A percentile compares a stretch with the other conserved stretches of the same genome.
These are phyloP conservation scores for Spinus pinus DNA, from an alignment of 2,797 vertebrate species.

Conservation along the genomic window DNA sequence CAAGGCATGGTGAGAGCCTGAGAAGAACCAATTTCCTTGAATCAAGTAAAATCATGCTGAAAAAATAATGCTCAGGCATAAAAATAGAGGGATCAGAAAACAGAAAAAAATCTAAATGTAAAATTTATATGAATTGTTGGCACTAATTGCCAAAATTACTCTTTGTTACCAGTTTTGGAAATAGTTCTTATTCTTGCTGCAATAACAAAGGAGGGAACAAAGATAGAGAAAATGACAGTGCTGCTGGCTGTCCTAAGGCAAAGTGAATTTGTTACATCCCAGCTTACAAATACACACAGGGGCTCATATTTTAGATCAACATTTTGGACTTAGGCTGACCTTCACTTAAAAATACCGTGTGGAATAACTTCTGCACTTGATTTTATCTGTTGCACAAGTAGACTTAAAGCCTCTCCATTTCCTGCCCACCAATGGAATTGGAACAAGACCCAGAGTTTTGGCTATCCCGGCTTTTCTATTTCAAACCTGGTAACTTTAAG, in stretches of 20 bases:
- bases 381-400: neutral
- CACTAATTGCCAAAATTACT: neutral
- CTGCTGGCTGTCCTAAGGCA: neutral
- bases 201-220: neutral
- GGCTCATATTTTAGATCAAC: neutral
- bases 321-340: neutral
- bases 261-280: neutral
- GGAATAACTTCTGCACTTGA: neutral
- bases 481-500: neutral
- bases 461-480: neutral
- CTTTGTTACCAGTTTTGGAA: neutral
- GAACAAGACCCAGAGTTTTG: neutral
- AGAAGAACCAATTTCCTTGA: neutral
- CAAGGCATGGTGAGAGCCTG: neutral
- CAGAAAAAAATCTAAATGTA: neutral
- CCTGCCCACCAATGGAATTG: neutral
- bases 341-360: neutral
- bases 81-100: neutral
- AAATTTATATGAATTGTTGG: neutral
- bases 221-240: neutral
- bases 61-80: neutral
- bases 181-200: neutral
- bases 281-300: neutral
- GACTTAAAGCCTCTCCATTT: neutral
- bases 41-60: neutral